Conservation (phyloP, 2,888 invertebrate genomes). For the Phortica okadai region DNA sequence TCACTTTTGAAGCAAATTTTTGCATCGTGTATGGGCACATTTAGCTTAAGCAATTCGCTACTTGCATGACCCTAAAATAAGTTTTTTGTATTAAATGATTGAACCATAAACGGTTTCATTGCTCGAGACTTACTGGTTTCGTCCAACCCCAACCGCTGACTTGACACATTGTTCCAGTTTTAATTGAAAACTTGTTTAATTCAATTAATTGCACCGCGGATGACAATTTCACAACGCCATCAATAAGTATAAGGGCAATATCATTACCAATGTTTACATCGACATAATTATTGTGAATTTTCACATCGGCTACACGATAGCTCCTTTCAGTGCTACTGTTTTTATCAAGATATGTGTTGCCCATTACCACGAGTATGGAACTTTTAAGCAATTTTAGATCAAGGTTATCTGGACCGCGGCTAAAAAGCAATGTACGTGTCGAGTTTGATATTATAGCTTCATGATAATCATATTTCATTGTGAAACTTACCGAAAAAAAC, state of each 20-base stretch:
- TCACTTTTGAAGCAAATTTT: too few relatives aligned
- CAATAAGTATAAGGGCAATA: slow-evolving; percentile 57
- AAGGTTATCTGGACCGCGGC: too few relatives aligned
- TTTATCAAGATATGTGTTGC: slow-evolving; percentile 52
- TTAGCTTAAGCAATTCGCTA: too few relatives aligned
- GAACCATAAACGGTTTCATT: not conserved
- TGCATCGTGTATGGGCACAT: too few relatives aligned
- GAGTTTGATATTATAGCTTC: too few relatives aligned
- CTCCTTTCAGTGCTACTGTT: slow-evolving; percentile 49
- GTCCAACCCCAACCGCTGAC: slow-evolving; percentile 73
- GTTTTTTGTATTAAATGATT: too few relatives aligned
- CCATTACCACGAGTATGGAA: slow-evolving; percentile 57
- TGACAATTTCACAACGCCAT: slow-evolving; percentile 56
- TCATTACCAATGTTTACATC: slow-evolving; percentile 56
- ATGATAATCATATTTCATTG: too few relatives aligned
- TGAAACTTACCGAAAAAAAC: slow-evolving; percentile 54
- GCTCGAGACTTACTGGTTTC: slow-evolving; percentile 41
- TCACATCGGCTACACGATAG: slow-evolving; percentile 51
- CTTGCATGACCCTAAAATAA: too few relatives aligned
- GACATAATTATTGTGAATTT: slow-evolving; percentile 47
- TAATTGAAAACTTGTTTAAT: slow-evolving; percentile 47
- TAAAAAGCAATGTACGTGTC: too few relatives aligned
- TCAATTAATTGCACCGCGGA: slow-evolving; percentile 67
- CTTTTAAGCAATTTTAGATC: too few relatives aligned
- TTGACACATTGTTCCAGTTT: slow-evolving; percentile 62